Evolutionary conservation across 2,888 invertebrate species (phyloP).

Genomic region (Petrolisthes manimaculis): DNA sequence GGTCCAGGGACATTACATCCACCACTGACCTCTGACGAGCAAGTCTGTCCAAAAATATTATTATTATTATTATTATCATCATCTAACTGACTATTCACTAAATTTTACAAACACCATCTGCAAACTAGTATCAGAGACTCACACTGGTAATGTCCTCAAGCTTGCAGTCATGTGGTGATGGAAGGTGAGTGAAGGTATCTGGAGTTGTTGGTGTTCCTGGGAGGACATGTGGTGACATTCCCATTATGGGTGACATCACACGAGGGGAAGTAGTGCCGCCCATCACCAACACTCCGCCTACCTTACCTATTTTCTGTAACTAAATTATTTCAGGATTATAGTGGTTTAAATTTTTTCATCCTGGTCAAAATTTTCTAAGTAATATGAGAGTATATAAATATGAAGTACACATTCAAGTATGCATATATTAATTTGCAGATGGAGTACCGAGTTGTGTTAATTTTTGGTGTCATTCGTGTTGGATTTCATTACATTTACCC

Average conservation of each 20-base stretch:
- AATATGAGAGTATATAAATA: not conserved
- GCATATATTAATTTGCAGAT: not conserved
- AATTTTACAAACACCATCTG: not conserved
- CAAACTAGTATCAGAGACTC: slow-evolving; percentile 15
- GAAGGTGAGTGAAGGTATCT: not conserved
- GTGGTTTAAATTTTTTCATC: no score
- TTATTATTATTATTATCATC: not conserved
- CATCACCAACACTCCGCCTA: slow-evolving; percentile 25
- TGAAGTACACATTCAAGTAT: not conserved
- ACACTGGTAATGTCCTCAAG: slow-evolving; percentile 43
- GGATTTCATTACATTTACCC: no score
- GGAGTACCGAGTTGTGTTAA: no score
- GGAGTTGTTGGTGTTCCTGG: not conserved
- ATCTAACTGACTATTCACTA: not conserved
- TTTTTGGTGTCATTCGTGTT: no score
- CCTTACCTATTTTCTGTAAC: slow-evolving; percentile 35
- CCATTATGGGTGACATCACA: slow-evolving; percentile 21
- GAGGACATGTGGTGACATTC: not conserved
- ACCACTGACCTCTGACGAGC: slow-evolving; percentile 41
- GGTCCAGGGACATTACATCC: slow-evolving; percentile 42
- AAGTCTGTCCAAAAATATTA: slow-evolving; percentile 27
- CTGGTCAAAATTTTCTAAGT: not conserved
- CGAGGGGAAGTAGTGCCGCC: slow-evolving; percentile 29
- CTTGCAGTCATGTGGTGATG: slow-evolving; percentile 1
- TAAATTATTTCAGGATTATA: no score